Percentiles rank a stretch among this genome's conserved stretches.
Conservation (phyloP, 2,888 invertebrate species). For the Phyto melanocephala region DNA sequence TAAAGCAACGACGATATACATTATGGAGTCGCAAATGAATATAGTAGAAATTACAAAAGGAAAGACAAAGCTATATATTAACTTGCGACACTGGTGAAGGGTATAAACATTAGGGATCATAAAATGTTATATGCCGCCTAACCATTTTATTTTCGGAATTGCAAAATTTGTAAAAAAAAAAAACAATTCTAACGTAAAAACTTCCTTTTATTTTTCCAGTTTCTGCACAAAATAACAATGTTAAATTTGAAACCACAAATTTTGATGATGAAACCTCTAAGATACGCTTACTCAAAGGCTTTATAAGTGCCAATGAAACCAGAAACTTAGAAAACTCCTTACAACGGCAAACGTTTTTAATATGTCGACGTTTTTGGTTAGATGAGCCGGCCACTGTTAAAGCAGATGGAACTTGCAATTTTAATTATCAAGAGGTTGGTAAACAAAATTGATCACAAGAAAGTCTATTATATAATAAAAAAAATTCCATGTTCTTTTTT, state of each 20-base stretch:
- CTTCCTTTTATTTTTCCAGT: conserved; percentile 25
- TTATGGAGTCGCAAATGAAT: too few relatives aligned
- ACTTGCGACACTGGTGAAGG: too few relatives aligned
- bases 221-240: conserved; percentile 66
- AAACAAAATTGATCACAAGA: background rate
- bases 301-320: conserved; percentile 73
- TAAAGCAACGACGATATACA: too few relatives aligned
- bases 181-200: too few relatives aligned
- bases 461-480: background rate
- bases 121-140: too few relatives aligned
- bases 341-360: conserved; percentile 68
- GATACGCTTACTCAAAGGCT: conserved; percentile 74
- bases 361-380: conserved; percentile 76
- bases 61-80: too few relatives aligned
- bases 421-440: conserved; percentile 74
- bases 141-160: too few relatives aligned
- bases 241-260: conserved; percentile 67
- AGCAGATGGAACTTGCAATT: conserved; percentile 66
- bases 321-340: conserved; percentile 66
- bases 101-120: too few relatives aligned
- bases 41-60: too few relatives aligned
- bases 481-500: background rate
- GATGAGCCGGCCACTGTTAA: conserved; percentile 68
- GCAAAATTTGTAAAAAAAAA: too few relatives aligned
- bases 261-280: conserved; percentile 74